Base-by-base conservation (phyloP, 2,888 invertebrate species). In the Eristalis intricaria region DNA sequence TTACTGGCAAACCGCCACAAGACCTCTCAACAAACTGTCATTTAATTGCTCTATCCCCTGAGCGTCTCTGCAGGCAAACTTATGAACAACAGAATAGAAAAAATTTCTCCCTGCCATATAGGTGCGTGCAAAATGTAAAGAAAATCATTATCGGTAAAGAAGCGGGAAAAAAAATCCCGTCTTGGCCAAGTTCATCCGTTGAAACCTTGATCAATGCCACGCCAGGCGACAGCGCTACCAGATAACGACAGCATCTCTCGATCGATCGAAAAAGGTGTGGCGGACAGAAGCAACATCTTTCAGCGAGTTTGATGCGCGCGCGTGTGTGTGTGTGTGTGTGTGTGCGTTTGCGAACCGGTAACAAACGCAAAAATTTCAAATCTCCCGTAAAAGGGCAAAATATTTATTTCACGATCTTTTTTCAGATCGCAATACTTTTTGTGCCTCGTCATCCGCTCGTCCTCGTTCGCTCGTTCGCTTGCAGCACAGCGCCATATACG, bases 371-470 rank as follows among this genome's bases (percentile, higher is more conserved):
- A 75, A 66, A 66, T 75, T 61, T 61, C 61, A 70, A 82, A 86
- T 75, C 50, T 8, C 19, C 70, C 83, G 71, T 83, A 83, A 85
- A 86, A 83, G 83, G 86, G 83, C 75, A 86, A 86, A 75, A 56
- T 83, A 86, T 86, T 86, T 86, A 83, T 86, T 83, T 71, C 83
- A 86, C 69, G 86, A 86, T 82, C 78, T 65, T 82, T n/a, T 85
- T 77, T 65, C n/a, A 77, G 78, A 78, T 82, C 63, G 70, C 74
- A 29, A 43, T 29, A 58, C 64, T 43, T 77, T 40, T 60, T 29
- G 22, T 32, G 32, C 32, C 29, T 40, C 22, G 10, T 71, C 58
- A 22, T 63, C 23, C 50, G 50, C 19, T 19, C 19, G 19, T 50
- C 50, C 50, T 75, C 58, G 64, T 66, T 58, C 58, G 75, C 56